Base-by-base conservation (phyloP, 2,797 vertebrate species). In the Podarcis lilfordi region DNA sequence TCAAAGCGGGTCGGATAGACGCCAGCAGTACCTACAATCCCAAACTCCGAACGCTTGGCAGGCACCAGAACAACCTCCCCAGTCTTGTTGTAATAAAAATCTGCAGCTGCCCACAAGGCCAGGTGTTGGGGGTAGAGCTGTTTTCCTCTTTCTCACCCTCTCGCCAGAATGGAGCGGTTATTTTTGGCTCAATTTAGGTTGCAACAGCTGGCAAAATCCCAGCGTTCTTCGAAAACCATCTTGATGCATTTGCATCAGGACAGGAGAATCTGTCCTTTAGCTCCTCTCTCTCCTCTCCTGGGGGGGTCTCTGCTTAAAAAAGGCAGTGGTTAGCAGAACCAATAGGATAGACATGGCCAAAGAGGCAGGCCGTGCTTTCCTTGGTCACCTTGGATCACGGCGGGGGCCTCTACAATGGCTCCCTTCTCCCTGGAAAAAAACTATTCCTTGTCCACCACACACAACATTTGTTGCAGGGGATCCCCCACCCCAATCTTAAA, bases 111-210 rank as follows among this genome's bases (percentile, higher is more conserved):
- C 74, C 88, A 81, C 1, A 59, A 87, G 61, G 61, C 71, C 93
- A 80, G 84, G 15, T 29, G 37, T 13, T 2, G 75, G 83, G 84
- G 89, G 89, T 90, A 91, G 55, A 85, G 79, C 71, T 85, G 80
- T 89, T 93, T 23, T 3, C 50, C 23, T 29, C n/a, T n/a, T 71
- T 29, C 23, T 55, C 35, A 7, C 15, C 29, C 29, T 32, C 13
- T 79, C 29, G 85, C 86, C 74, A 79, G 64, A 1, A 82, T 92
- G 68, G 85, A 91, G 89, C 90, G 74, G 76, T 90, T 91, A 77
- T 79, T 83, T 19, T 66, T 91, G 89, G 91, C 66, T 61, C 90
- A 80, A 77, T 92, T 95, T 94, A 93, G 94, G 92, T 87, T 89
- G 85, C 89, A 89, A 37, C 50, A 50, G 80, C 88, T 92, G 91